Evolutionary conservation across 2,113 vertebrate genomes (phyloP), one percentile per base, ranked within the genome.

Genomic region (Phyllostomus discolor): DNA sequence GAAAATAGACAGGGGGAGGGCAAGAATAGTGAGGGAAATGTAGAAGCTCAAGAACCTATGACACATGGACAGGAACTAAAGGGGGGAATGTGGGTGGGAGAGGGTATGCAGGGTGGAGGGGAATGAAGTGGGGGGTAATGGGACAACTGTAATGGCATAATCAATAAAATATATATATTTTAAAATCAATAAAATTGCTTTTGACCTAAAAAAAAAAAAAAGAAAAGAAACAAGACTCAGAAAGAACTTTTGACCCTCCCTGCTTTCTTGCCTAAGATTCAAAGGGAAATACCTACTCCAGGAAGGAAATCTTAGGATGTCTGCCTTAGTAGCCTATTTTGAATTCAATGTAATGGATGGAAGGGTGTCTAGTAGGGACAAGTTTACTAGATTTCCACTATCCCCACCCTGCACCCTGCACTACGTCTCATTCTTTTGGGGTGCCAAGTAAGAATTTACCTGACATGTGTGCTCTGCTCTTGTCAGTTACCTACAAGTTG

Each of bases 341-440:
- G 76, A 35, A 52, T 80, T 54, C 19, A 80, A 6, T 26, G 38
- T 80, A n/a, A n/a, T 80, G n/a, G n/a, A 24, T 54, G n/a, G n/a
- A 50, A 80, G 19, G 31, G 48, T 52, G 22, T 80, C n/a, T 35
- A 54, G 20, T 54, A 54, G 76, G 20, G 11, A n/a, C 22, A 54
- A 38, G 20, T 54, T 80, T 54, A 80, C 22, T 54, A 80, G 52
- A 35, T 35, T 62, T 62, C 59, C 59, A 62, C 59, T 31, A 62
- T 62, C 10, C 3, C 59, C 10, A 62, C 59, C 10, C 1, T 2
- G 1, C 6, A 20, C 43, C 26, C 7, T 4, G 46, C 1, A 33
- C 33, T 17, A 12, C 9, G 2, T 81, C 26, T 59, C 79, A 62
- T 43, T 31, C 24, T 62, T 81, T 81, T n/a, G 57, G 35, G 5